Conservation (phyloP, 64 coral and sea anemone genomes). For the Pocillopora damicornis region DNA sequence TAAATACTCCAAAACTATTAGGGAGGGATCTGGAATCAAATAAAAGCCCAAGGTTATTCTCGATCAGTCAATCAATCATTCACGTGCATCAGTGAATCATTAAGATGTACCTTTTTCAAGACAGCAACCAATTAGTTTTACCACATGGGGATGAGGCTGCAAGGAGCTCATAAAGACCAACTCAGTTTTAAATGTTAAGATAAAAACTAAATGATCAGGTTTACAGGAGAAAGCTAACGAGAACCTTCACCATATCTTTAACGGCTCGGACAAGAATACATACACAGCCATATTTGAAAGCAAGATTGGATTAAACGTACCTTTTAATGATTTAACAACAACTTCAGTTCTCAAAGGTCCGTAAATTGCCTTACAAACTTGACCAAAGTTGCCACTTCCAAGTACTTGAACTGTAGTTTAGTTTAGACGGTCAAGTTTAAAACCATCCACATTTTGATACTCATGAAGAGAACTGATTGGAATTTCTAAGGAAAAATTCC, state of each 20-base stretch:
- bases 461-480: background rate
- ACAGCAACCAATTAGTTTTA: slow-evolving; percentile 42
- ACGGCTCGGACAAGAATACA: no score
- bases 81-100: background rate
- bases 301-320: background rate
- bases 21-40: slow-evolving; percentile 35
- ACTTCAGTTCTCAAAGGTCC: background rate
- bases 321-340: slow-evolving; percentile 13
- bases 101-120: background rate
- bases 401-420: background rate
- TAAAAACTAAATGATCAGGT: no score
- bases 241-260: no score
- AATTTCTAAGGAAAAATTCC: background rate
- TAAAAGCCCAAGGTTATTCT: background rate
- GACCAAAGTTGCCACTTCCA: slow-evolving; percentile 26
- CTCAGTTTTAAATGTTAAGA: slow-evolving; percentile 1
- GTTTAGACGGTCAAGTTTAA: background rate
- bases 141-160: slow-evolving; percentile 35
- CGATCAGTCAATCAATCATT: no score
- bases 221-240: no score
- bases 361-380: background rate
- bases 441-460: background rate
- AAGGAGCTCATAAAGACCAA: slow-evolving; percentile 53
- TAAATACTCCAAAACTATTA: slow-evolving; percentile 68
- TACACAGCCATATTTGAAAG: no score